These are phyloP conservation scores for Dufourea novaeangliae DNA, from an alignment of 1,140 invertebrate genomes.

Conservation along the genomic window DNA sequence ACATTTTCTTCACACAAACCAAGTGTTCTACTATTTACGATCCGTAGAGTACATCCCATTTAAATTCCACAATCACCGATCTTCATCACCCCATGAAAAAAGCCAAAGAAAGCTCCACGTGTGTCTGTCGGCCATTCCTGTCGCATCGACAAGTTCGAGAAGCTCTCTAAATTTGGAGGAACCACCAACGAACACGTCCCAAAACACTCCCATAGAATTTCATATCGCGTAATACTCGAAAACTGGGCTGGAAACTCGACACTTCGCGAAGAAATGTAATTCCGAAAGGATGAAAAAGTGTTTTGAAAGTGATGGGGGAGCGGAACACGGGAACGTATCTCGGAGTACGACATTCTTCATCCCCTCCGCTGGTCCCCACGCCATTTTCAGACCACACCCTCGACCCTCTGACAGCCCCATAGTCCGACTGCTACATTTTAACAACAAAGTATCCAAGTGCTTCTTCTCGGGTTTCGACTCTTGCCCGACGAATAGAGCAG, in stretches of 20 bases:
- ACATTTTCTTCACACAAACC: no score
- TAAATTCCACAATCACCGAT: no score
- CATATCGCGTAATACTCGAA: not conserved
- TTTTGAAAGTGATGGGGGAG: slow-evolving; percentile 4
- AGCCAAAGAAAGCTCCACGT: no score
- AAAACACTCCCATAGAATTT: not conserved
- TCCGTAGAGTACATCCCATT: no score
- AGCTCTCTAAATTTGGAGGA: no score
- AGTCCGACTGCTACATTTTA: no score
- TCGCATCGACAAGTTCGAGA: no score
- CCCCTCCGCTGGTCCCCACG: not conserved
- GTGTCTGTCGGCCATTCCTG: no score
- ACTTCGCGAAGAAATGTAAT: not conserved
- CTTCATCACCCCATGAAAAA: no score
- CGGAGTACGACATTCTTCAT: not conserved
- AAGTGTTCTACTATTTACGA: no score
- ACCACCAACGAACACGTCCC: not conserved
- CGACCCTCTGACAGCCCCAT: not conserved
- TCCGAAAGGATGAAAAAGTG: not conserved
- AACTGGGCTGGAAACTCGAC: not conserved
- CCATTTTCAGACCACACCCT: slow-evolving; percentile 6
- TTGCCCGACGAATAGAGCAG: no score
- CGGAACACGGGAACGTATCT: not conserved
- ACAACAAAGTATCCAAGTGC: no score
- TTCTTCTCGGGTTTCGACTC: not conserved